phyloP scores from a whole-genome alignment of 2,888 invertebrate species.

The Schizotus pectinicornis region DNA sequence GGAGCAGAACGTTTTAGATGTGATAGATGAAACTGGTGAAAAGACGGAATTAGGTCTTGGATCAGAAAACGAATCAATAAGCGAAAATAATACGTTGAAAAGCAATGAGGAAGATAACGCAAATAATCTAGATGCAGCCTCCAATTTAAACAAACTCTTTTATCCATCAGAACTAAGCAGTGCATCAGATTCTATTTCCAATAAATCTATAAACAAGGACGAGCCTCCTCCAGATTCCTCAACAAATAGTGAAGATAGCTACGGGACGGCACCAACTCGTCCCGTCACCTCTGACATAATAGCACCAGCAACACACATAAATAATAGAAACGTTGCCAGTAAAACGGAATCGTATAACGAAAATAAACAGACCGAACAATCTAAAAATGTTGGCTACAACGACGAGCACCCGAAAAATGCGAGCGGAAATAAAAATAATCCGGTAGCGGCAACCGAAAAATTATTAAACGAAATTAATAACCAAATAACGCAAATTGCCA shows the following conservation, averaged over 20 bases:
- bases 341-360: no score
- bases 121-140: neutral
- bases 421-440: neutral
- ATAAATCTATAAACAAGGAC: neutral
- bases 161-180: no score
- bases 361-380: no score
- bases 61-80: no score
- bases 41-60: no score
- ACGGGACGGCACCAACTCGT: constrained; percentile 31
- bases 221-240: neutral
- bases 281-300: constrained; percentile 29
- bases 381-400: no score
- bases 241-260: constrained; percentile 3
- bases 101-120: neutral
- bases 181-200: neutral
- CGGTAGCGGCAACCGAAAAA: neutral
- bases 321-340: no score
- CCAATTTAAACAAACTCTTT: neutral
- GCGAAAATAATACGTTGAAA: neutral
- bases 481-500: no score
- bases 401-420: no score
- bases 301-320: no score
- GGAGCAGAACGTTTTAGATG: neutral
- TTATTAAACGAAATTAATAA: no score
- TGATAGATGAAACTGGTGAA: no score